Evolutionary conservation across 2,888 invertebrate genomes (phyloP), one percentile per base, ranked within the genome.

Genomic region (Tipula confusa): DNA sequence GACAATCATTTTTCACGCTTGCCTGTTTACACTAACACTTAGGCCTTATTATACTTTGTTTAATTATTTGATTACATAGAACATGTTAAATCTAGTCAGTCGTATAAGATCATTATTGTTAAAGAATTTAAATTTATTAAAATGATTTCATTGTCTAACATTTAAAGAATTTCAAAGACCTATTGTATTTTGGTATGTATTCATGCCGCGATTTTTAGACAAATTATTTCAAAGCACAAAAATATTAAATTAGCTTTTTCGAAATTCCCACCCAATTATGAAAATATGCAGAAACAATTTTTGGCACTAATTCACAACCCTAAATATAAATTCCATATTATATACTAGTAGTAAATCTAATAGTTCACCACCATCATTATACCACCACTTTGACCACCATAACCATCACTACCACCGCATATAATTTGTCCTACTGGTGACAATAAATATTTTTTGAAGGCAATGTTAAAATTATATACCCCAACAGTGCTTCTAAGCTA

Each of bases 251-350:
- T 64, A 64, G 64, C 64, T 64, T 24, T 24, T 24, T 64, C 24
- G 24, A 64, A 64, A 64, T 64, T 64, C 64, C 64, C 64, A 64
- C 64, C 64, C 64, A 64, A 64, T 64, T 64, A 64, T 64, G 6
- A 64, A 64, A 64, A 64, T 36, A 43, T 15, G 13, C 64, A 24
- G 3, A 64, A 64, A 64, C 9, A 43, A n/a, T 3, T 43, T 43
- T 43, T 43, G 9, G 7, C n/a, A 64, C 18, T 24, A 64, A 64
- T 64, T 64, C 64, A 64, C 64, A 64, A 64, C 64, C 64, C 64
- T 24, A 7, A 64, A 64, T 9, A 64, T 64, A 64, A 64, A 9
- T 24, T 64, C 64, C 18, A 2, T 1, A 11, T 33, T 33, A 33
- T 11, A 24, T 11, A 9, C 1, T 64, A 43, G 64, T 33, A 33